Percentiles rank a stretch among this genome's conserved stretches.
phyloP scores from a whole-genome alignment of 2,113 vertebrate genomes.

The Upupa epops region DNA sequence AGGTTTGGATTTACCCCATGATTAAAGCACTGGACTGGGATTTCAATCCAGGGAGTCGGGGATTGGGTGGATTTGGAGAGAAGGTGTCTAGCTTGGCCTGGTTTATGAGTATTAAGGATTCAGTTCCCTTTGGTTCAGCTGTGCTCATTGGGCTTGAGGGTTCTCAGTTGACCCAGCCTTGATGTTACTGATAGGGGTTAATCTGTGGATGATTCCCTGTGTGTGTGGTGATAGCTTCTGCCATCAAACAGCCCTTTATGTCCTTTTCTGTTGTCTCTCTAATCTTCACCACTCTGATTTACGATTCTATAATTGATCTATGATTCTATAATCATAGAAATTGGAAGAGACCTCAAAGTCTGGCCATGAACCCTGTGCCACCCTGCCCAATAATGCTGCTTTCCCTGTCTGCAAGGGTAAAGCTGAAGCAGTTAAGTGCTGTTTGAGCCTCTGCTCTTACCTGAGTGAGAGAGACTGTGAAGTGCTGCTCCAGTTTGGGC shows the following conservation, averaged over 20 bases:
- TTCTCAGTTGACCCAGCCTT: background rate
- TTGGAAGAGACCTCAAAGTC: too few species aligned
- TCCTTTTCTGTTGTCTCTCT: background rate
- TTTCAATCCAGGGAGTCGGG: background rate
- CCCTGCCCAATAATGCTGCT: background rate
- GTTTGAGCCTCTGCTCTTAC: background rate
- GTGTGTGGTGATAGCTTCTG: background rate
- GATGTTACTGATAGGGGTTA: accelerated
- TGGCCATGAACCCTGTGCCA: too few species aligned
- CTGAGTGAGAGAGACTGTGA: background rate
- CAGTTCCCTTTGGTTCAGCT: accelerated
- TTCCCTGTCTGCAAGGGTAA: background rate
- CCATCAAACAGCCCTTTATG: background rate
- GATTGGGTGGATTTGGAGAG: background rate
- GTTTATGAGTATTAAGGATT: background rate
- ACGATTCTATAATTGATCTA: too few species aligned
- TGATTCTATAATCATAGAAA: too few species aligned
- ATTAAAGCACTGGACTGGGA: background rate
- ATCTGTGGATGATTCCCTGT: background rate
- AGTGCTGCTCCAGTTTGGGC: background rate
- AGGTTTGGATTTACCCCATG: background rate
- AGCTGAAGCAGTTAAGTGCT: background rate
- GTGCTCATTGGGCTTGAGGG: background rate
- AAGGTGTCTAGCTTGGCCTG: background rate
- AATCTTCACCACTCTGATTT: too few species aligned